These are phyloP conservation scores for Cantharis nigra DNA, from an alignment of 2,888 invertebrate genomes.

Conservation along the genomic window DNA sequence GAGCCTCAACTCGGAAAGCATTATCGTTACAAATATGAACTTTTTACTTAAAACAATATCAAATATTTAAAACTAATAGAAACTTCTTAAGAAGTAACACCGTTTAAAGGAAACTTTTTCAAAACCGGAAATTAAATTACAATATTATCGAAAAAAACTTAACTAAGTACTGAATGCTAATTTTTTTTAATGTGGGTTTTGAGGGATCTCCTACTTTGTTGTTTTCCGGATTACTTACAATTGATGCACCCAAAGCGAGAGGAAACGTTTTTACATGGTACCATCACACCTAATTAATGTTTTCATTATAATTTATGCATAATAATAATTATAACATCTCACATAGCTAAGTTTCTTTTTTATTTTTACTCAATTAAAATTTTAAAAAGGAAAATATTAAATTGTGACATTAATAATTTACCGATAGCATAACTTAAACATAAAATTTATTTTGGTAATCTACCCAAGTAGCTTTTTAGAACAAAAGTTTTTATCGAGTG, in stretches of 20 bases:
- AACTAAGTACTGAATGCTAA: too few species aligned
- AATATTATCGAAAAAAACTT: too few species aligned
- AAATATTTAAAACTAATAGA: background rate
- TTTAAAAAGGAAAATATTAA: background rate
- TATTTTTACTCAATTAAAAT: background rate
- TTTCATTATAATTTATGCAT: background rate
- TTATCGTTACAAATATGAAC: constrained; percentile 9
- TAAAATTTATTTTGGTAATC: background rate
- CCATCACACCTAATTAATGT: background rate
- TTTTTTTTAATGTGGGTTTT: background rate
- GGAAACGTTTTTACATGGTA: background rate
- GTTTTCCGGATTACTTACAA: background rate
- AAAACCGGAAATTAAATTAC: background rate
- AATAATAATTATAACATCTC: too few species aligned
- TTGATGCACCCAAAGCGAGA: background rate
- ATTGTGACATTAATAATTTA: background rate
- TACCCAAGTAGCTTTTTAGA: background rate
- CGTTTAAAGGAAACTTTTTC: background rate
- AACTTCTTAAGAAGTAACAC: background rate
- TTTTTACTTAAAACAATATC: background rate
- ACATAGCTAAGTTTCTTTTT: too few species aligned
- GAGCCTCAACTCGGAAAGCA: constrained; percentile 10
- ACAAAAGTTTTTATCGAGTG: background rate
- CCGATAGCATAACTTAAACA: background rate
- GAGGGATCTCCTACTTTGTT: too few species aligned